Evolutionary conservation across 2,797 vertebrate species (phyloP).

Genomic region (Clarias fuscus): DNA sequence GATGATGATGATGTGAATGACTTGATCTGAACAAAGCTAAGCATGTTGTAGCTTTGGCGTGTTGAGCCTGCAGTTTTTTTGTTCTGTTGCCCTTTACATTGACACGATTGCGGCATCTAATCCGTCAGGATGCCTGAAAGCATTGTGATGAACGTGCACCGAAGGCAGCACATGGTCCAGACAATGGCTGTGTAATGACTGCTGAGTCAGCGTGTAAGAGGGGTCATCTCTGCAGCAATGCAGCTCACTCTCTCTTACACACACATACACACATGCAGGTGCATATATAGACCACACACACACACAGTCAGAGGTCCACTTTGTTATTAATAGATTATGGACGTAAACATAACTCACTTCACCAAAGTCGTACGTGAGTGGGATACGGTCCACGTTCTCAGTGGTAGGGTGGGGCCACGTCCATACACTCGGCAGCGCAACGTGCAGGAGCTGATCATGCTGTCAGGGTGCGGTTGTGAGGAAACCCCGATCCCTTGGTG

Average conservation of each 20-base stretch:
- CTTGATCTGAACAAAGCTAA: neutral
- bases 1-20: neutral
- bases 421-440: constrained; percentile 22
- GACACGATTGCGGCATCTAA: constrained; percentile 13
- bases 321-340: neutral
- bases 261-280: neutral
- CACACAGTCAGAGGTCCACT: neutral
- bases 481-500: neutral
- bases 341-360: neutral
- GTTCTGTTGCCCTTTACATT: neutral
- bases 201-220: constrained; percentile 42
- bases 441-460: constrained; percentile 21
- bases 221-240: constrained; percentile 28
- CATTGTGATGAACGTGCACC: neutral
- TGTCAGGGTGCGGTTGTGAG: constrained; percentile 48
- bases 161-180: neutral
- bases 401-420: constrained; percentile 10
- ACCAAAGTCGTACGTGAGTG: neutral
- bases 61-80: neutral
- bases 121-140: neutral
- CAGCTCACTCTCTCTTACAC: neutral
- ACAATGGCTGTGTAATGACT: constrained; percentile 16
- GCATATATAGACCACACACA: neutral
- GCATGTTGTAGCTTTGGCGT: neutral
- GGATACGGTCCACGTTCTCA: neutral